Base-by-base conservation (phyloP, 2,797 vertebrate species). In the Pseudochaenichthys georgianus region DNA sequence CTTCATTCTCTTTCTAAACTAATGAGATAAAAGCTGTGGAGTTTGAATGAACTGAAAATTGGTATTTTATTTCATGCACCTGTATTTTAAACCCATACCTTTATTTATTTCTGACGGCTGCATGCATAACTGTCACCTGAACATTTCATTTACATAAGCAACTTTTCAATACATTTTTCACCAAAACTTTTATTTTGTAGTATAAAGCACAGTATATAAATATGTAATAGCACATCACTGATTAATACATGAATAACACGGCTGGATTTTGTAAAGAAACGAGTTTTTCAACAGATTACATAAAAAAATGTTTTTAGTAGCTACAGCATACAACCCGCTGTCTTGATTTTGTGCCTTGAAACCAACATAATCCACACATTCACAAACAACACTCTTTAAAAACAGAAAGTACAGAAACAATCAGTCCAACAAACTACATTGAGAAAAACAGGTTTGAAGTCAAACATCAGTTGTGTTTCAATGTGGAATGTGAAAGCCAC, bases 141-240 rank as follows among this genome's bases (percentile, higher is more conserved):
- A 55, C 15, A 63, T 11, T 41, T 1, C 13, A 53, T 77, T 62
- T 34, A 58, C 28, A 46, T 19, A 16, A 43, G n/a, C 1, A 3
- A 21, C 43, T 59, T 65, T 10, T 3, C 43, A 12, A 47, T 51
- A 23, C 3, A 8, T 34, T 55, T 55, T 79, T 65, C 28, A 11
- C 61, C n/a, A 76, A 19, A 70, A 23, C 9, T 71, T 80, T 68
- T 80, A 80, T 85, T 82, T 84, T 43, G 41, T 68, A 46, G 77
- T 79, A 86, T 70, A 81, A 81, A 84, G 53, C 57, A 72, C 66
- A 82, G 63, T 52, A 34, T 66, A 78, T 78, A 70, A 77, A 73
- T 63, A 62, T 70, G 61, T 64, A 47, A 73, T 51, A 67, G 48
- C 50, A 69, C 64, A 64, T 65, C 41, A 67, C 13, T 52, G 64